Base-by-base conservation (phyloP, 2,113 vertebrate genomes). In the Cheirogaleus medius region DNA sequence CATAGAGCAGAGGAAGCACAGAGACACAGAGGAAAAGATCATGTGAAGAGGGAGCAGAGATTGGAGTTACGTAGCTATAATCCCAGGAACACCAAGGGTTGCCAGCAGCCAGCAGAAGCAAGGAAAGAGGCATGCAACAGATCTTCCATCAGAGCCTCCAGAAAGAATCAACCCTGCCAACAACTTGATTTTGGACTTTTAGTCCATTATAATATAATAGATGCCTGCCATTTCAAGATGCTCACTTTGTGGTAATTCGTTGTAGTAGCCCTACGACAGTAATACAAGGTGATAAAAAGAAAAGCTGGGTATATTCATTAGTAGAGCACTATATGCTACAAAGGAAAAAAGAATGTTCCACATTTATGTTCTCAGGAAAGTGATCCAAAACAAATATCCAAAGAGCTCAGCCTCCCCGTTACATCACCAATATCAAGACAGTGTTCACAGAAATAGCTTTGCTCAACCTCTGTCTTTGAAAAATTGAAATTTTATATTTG, bases 371-470 rank as follows among this genome's bases (percentile, higher is more conserved):
- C 21, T 91, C 44, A 56, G 2, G 1, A 64, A 84, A 52, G 54
- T 56, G 37, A 74, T 37, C 14, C 37, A 77, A 66, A 77, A 58
- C 2, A 42, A 87, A 39, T 42, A 49, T 56, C 14, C 14, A 69
- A 52, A 39, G 10, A 64, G 20, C 5, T 42, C 3, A n/a, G 42
- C 63, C 0, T 10, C 1, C 8, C 21, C 34, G 14, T 39, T 71
- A 56, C 0, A 52, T 32, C 39, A 52, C 13, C 25, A 18, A 1
- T 3, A 0, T 32, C 8, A 73, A 29, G 11, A 17, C 25, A 78
- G n/a, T 69, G 20, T 4, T 18, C 47, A 54, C 21, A 73, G 81
- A 93, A 90, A 84, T 34, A 80, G 18, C 34, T 90, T 1, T 52
- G 3, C 37, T 44, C 14, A 39, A 8, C 34, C 58, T 54, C 49